Base-by-base conservation (phyloP, 2,888 invertebrate species). In the Monopis laevigella region DNA sequence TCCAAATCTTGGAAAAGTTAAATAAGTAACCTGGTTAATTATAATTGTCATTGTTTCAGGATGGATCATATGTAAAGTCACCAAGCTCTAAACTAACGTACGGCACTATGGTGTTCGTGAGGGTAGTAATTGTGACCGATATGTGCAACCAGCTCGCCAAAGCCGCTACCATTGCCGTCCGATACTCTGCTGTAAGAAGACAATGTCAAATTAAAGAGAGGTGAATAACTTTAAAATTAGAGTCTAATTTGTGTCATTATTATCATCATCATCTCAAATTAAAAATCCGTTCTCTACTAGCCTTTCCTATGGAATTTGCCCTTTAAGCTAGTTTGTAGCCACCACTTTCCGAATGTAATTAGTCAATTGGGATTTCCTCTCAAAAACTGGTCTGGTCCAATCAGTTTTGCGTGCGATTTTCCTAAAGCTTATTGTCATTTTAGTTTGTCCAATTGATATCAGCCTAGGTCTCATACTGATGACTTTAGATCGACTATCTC, bases 51-150 rank as follows among this genome's bases (percentile, higher is more conserved):
- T n/a, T n/a, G n/a, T 57, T 60, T 48, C 56, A 90, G 78, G 92
- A 95, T 66, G 96, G 96, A 1, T 92, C 90, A 1, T 96, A 92
- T 59, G 85, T 93, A 1, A 88, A 90, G 54, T 88, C 94, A 0
- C 84, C 86, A 11, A 88, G 88, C 56, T 88, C 86, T 48, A 93
- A 94, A 59, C 72, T 96, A 14, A 89, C 90, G 2, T 96, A 96
- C 57, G 94, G 94, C 0, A 88, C 92, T 0, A 96, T 96, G 96
- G 90, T 97, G 74, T 93, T 95, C 59, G 94, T 96, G 0, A 82
- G 98, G 32, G 92, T 95, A 2, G 86, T 90, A 11, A 84, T 98
- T 41, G 87, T 93, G 2, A 84, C 84, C 45, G 93, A 93, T 59
- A 86, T 89, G 30, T 85, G 88, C 2, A 83, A 83, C 52, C 88